Evolutionary conservation across 2,888 invertebrate genomes (phyloP).

Genomic region (Drosophila kokeensis): DNA sequence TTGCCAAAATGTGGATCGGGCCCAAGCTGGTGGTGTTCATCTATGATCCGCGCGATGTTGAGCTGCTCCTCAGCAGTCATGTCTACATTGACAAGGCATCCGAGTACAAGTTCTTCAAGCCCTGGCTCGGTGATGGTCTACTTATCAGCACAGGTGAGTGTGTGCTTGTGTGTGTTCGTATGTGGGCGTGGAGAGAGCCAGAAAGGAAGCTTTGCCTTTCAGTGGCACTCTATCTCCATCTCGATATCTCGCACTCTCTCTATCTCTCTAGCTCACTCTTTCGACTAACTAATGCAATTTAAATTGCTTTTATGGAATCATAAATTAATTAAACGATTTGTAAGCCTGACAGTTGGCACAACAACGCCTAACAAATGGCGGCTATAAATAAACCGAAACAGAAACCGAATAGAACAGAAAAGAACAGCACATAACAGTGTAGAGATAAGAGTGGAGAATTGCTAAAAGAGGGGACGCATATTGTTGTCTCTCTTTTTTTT

Average conservation of each 20-base stretch:
- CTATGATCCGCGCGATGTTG: slow-evolving; percentile 91
- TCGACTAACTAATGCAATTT: slow-evolving; percentile 63
- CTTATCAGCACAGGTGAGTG: slow-evolving; percentile 90
- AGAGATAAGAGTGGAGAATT: background rate
- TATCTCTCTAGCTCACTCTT: background rate
- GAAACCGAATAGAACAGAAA: background rate
- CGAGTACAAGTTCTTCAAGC: slow-evolving; percentile 92
- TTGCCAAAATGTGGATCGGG: slow-evolving; percentile 91
- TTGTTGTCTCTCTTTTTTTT: slow-evolving; percentile 6
- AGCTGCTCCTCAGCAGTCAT: slow-evolving; percentile 91
- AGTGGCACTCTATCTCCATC: background rate
- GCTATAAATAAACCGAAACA: slow-evolving; percentile 67
- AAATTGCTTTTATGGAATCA: slow-evolving; percentile 67
- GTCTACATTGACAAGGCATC: slow-evolving; percentile 92
- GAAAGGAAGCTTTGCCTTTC: background rate
- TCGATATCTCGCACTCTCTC: background rate
- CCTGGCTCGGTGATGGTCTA: slow-evolving; percentile 93
- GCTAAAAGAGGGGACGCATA: background rate
- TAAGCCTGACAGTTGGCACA: slow-evolving; percentile 74
- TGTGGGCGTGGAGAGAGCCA: background rate
- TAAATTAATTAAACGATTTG: slow-evolving; percentile 76
- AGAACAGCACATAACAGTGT: background rate
- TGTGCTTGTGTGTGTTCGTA: background rate
- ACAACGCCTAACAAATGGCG: slow-evolving; percentile 59
- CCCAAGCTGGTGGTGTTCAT: slow-evolving; percentile 91